phyloP scores from a whole-genome alignment of 2,888 invertebrate genomes.

The Hipparchia semele region DNA sequence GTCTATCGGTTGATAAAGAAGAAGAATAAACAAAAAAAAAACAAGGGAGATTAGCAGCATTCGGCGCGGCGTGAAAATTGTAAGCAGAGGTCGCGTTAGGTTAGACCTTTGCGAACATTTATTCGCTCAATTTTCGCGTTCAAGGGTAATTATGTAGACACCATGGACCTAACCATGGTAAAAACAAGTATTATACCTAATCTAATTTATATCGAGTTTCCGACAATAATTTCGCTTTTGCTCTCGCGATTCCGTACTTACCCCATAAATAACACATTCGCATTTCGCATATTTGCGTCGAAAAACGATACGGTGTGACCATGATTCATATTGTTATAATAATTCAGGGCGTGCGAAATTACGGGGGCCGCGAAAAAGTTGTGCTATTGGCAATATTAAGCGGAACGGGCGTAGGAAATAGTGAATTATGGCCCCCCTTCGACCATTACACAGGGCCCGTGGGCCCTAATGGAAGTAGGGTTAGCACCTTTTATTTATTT shows the following conservation, averaged over 20 bases:
- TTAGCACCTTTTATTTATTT: background rate
- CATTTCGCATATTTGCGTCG: slow-evolving; percentile 51
- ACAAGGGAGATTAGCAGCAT: too few relatives aligned
- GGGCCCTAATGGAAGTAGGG: slow-evolving; percentile 27
- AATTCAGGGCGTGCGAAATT: slow-evolving; percentile 64
- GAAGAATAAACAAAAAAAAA: too few relatives aligned
- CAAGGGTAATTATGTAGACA: too few relatives aligned
- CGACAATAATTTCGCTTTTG: background rate
- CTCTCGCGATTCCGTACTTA: background rate
- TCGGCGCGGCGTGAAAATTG: too few relatives aligned
- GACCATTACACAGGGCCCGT: slow-evolving; percentile 49
- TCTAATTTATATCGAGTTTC: background rate
- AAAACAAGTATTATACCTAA: too few relatives aligned
- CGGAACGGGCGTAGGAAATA: slow-evolving; percentile 51
- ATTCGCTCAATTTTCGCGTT: too few relatives aligned
- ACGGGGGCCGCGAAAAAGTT: slow-evolving; percentile 58
- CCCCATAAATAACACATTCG: slow-evolving; percentile 20
- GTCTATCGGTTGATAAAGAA: too few relatives aligned
- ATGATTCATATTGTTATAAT: slow-evolving; percentile 71
- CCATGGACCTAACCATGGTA: too few relatives aligned
- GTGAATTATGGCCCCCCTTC: slow-evolving; percentile 62
- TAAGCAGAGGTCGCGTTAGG: too few relatives aligned
- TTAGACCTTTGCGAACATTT: too few relatives aligned
- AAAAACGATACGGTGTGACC: slow-evolving; percentile 53
- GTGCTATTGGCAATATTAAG: slow-evolving; percentile 72